Percentiles rank a stretch among this genome's conserved stretches.
phyloP scores from a whole-genome alignment of 2,888 invertebrate genomes.

The Drosophila recens region DNA sequence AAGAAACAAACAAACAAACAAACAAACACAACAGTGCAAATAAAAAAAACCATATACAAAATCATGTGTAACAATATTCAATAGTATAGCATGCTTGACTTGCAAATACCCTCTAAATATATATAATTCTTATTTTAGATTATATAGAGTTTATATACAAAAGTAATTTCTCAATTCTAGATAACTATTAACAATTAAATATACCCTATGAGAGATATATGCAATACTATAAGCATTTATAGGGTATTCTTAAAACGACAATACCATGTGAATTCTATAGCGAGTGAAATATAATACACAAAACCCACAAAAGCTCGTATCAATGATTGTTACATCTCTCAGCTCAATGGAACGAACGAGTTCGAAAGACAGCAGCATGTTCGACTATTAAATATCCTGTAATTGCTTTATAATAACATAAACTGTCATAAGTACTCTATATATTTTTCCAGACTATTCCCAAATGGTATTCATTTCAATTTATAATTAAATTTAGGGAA shows the following conservation, averaged over 20 bases:
- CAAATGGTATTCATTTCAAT: too few relatives aligned
- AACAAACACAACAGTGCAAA: slow-evolving; percentile 23
- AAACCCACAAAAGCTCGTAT: background rate
- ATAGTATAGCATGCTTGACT: background rate
- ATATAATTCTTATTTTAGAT: background rate
- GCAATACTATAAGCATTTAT: background rate
- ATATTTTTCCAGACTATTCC: too few relatives aligned
- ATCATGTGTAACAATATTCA: slow-evolving; percentile 40
- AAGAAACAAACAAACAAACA: slow-evolving; percentile 61
- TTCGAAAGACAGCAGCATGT: background rate
- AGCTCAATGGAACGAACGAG: background rate
- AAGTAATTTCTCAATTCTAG: background rate
- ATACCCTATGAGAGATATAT: background rate
- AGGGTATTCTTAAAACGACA: background rate
- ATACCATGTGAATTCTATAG: background rate
- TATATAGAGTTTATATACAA: background rate
- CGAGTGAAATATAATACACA: background rate
- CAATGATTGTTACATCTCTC: slow-evolving; percentile 1
- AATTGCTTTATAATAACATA: background rate
- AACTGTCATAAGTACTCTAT: background rate
- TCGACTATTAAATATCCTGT: slow-evolving; percentile 5
- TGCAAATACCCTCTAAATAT: background rate
- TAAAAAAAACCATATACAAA: slow-evolving; percentile 35
- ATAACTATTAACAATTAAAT: background rate
- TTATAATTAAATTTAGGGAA: too few relatives aligned